Conservation (phyloP, 2,888 invertebrate genomes). For the Volucella inflata region DNA sequence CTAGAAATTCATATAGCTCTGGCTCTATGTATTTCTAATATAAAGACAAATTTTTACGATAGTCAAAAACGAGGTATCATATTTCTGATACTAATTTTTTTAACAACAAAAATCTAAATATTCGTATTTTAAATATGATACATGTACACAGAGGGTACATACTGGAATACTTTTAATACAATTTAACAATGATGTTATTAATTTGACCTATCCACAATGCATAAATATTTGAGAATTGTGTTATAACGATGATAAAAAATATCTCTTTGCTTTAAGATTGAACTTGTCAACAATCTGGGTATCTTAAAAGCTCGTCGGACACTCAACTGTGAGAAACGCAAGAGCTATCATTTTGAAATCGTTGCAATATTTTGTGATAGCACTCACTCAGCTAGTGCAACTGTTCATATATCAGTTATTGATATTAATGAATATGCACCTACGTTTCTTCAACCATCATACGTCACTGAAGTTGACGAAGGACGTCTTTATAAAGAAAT, state of each 20-base stretch:
- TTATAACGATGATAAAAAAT: neutral
- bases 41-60: no score
- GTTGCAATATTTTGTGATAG: slow-evolving; percentile 96
- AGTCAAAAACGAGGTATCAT: no score
- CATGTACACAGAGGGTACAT: no score
- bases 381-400: slow-evolving; percentile 93
- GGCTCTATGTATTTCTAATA: no score
- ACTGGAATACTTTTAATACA: no score
- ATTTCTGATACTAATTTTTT: no score
- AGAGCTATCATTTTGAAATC: slow-evolving; percentile 98
- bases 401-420: slow-evolving; percentile 96
- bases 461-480: slow-evolving; percentile 94
- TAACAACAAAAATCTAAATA: no score
- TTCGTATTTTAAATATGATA: no score
- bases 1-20: no score
- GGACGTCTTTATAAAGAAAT: slow-evolving; percentile 95
- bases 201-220: no score
- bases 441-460: slow-evolving; percentile 94
- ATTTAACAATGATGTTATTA: no score
- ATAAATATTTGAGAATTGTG: no score
- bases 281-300: slow-evolving; percentile 91
- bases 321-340: slow-evolving; percentile 96
- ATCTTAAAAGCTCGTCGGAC: slow-evolving; percentile 91
- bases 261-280: slow-evolving; percentile 84
- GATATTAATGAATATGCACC: slow-evolving; percentile 99